Percentiles rank a stretch among this genome's conserved stretches.
Conservation (phyloP, 2,113 vertebrate genomes). For the Hylia prasina region DNA sequence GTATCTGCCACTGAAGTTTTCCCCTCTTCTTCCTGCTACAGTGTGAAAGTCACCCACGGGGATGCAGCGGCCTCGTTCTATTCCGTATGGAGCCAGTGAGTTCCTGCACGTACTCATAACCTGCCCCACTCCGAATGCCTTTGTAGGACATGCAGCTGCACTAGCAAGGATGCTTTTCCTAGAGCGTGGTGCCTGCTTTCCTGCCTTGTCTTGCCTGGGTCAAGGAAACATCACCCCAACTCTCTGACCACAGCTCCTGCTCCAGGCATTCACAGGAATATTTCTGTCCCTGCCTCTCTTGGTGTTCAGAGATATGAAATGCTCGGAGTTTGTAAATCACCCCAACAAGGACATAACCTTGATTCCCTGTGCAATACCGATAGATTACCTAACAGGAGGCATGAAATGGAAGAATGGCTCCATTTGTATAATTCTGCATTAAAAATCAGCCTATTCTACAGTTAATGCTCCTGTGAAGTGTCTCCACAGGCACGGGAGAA, state of each 20-base stretch:
- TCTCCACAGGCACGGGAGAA: background rate
- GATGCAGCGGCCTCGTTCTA: background rate
- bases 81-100: background rate
- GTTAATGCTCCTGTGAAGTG: slow-evolving; percentile 8
- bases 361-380: slow-evolving; percentile 17
- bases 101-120: background rate
- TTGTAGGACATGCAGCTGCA: rapidly evolving
- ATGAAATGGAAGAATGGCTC: slow-evolving; percentile 51
- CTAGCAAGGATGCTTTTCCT: background rate
- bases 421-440: slow-evolving; percentile 61
- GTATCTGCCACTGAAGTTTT: background rate
- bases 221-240: background rate
- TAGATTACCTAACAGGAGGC: slow-evolving; percentile 52
- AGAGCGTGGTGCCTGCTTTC: rapidly evolving
- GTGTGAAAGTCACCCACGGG: background rate
- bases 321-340: slow-evolving; percentile 43
- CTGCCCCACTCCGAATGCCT: background rate
- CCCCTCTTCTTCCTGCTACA: background rate
- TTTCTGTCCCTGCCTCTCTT: background rate
- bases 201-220: background rate
- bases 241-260: background rate
- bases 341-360: slow-evolving; percentile 65
- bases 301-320: background rate
- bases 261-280: background rate
- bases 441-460: slow-evolving; percentile 62